phyloP scores from a whole-genome alignment of 2,113 vertebrate species.

The Rhizomys pruinosus region DNA sequence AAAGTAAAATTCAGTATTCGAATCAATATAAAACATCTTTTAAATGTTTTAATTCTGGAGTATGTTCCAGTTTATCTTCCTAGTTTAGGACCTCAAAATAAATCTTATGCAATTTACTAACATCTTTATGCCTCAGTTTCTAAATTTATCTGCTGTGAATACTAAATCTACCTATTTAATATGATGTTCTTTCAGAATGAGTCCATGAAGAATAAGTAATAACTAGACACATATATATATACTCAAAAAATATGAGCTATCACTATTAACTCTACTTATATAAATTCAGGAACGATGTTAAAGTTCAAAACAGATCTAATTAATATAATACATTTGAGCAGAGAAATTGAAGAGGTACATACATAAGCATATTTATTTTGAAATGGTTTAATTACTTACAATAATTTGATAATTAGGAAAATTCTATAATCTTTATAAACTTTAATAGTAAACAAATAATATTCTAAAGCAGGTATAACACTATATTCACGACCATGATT shows the following conservation, averaged over 20 bases:
- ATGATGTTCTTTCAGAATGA: conserved; percentile 32
- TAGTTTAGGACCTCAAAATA: not conserved
- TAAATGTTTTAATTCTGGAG: conserved; percentile 30
- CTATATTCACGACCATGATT: not conserved
- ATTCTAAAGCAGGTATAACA: conserved; percentile 60
- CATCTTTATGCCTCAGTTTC: conserved; percentile 27
- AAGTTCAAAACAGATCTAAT: not conserved
- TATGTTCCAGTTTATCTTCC: conserved; percentile 26
- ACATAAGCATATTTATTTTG: conserved; percentile 25
- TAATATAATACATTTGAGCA: not conserved
- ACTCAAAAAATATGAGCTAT: not conserved
- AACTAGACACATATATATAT: not conserved
- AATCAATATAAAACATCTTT: conserved; percentile 36
- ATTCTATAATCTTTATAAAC: conserved; percentile 47
- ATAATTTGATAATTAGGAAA: conserved; percentile 56
- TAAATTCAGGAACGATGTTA: not conserved
- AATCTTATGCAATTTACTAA: conserved; percentile 1
- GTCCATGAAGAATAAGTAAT: not conserved
- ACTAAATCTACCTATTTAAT: not conserved
- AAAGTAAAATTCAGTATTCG: conserved; percentile 74
- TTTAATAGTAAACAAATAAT: conserved; percentile 65
- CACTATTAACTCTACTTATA: not conserved
- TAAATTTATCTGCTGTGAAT: conserved; percentile 7
- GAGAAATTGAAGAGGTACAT: not conserved
- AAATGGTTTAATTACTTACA: conserved; percentile 51